Evolutionary conservation across 2,888 invertebrate genomes (phyloP).

Genomic region (Aethes cnicana): DNA sequence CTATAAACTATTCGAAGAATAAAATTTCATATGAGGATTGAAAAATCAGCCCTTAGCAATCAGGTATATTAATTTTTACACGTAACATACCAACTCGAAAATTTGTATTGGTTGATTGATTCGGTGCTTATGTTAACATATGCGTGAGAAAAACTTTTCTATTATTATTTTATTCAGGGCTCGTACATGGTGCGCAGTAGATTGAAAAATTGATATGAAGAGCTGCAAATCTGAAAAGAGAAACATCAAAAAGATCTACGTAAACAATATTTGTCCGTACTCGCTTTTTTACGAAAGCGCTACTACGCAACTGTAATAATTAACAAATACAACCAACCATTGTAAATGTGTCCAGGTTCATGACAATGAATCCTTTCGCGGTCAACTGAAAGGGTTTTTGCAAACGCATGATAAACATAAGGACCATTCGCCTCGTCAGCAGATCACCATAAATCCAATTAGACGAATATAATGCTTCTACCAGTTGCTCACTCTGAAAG

Average conservation of each 20-base stretch:
- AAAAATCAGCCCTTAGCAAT: no score
- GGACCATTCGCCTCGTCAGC: slow-evolving; percentile 53
- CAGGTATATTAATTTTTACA: no score
- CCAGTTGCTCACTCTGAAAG: slow-evolving; percentile 58
- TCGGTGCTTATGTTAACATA: no score
- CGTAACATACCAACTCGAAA: no score
- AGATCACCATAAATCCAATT: slow-evolving; percentile 61
- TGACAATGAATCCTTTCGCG: slow-evolving; percentile 60
- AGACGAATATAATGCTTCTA: slow-evolving; percentile 56
- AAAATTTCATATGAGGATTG: no score
- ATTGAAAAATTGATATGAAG: slow-evolving; percentile 69
- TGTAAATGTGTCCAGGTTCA: slow-evolving; percentile 66
- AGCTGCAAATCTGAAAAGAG: slow-evolving; percentile 67
- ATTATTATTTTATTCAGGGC: slow-evolving; percentile 12
- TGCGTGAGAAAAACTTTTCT: no score
- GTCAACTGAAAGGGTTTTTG: slow-evolving; percentile 64
- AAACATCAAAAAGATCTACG: neutral
- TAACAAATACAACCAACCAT: slow-evolving; percentile 49
- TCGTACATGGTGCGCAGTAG: slow-evolving; percentile 52
- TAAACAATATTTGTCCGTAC: no score
- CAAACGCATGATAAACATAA: slow-evolving; percentile 57
- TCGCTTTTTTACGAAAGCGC: no score
- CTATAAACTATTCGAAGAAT: no score
- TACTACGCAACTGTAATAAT: no score
- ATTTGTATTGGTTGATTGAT: no score